Conservation (phyloP, 2,797 vertebrate species). For the Rhynchonycteris naso region DNA sequence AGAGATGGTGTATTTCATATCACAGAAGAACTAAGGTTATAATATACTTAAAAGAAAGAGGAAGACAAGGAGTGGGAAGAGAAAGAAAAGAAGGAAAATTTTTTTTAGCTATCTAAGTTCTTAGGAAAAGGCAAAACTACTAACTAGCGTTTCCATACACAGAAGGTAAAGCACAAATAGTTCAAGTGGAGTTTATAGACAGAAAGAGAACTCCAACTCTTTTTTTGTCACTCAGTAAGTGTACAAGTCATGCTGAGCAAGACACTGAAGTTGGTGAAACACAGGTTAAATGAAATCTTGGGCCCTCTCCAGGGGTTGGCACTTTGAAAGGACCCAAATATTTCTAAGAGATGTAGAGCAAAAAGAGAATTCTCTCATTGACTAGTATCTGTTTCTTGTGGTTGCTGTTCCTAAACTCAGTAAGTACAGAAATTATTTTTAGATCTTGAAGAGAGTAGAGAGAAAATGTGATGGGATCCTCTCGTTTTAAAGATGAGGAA, state of each 20-base stretch:
- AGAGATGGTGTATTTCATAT: not conserved
- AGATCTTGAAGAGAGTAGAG: not conserved
- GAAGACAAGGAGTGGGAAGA: not conserved
- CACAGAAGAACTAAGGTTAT: conserved; percentile 4
- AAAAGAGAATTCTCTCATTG: conserved; percentile 17
- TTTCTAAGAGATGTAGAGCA: conserved; percentile 41
- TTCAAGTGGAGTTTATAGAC: not conserved
- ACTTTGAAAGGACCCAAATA: conserved; percentile 61
- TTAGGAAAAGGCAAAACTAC: conserved; percentile 19
- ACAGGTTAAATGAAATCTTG: conserved; percentile 42
- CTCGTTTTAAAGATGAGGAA: conserved; percentile 31
- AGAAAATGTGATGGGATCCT: not conserved
- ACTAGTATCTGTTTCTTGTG: not conserved
- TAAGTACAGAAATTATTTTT: conserved; percentile 49
- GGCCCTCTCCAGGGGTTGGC: not conserved
- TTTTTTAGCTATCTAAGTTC: not conserved
- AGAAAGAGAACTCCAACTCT: not conserved
- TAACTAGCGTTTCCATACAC: not conserved
- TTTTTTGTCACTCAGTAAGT: conserved; percentile 38
- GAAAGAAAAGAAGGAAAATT: not conserved
- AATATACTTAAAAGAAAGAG: not conserved
- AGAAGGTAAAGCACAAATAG: not conserved
- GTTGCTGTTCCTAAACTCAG: not conserved
- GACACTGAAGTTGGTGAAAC: not conserved
- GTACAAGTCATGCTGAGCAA: not conserved